phyloP scores from a whole-genome alignment of 2,797 vertebrate species.

The Onychomys leucogaster region DNA sequence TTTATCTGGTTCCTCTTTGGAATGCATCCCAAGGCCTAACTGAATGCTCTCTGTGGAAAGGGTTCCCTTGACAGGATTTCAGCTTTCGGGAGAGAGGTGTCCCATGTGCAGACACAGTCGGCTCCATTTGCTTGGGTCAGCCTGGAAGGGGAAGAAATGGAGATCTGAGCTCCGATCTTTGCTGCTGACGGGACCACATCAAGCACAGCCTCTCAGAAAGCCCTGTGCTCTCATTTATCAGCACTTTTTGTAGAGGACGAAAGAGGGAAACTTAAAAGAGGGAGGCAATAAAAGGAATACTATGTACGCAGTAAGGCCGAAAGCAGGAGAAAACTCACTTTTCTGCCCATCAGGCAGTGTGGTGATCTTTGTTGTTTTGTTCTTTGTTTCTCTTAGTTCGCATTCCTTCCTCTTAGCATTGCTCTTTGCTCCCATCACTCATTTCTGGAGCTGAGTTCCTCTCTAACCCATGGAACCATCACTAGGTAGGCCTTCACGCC shows the following conservation, averaged over 20 bases:
- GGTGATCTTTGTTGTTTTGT: not conserved
- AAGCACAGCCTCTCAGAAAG: not conserved
- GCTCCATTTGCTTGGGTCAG: not conserved
- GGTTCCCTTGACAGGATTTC: not conserved
- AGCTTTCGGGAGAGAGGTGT: slow-evolving; percentile 30
- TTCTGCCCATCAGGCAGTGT: not conserved
- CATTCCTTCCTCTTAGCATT: not conserved
- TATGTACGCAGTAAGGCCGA: not conserved
- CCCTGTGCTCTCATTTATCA: not conserved
- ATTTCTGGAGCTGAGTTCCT: not conserved
- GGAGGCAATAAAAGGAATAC: not conserved
- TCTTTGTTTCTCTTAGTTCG: not conserved
- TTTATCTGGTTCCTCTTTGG: not conserved
- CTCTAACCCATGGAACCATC: not conserved
- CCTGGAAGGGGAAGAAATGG: not conserved
- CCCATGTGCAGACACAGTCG: not conserved
- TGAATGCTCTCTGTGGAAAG: not conserved
- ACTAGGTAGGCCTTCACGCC: no score
- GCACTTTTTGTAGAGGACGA: not conserved
- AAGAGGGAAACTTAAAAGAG: not conserved
- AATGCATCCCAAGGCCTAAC: not conserved
- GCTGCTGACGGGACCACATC: not conserved
- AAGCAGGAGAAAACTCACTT: not conserved
- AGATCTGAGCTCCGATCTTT: not conserved
- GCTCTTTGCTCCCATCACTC: not conserved